These are phyloP conservation scores for Actinostola sp. DNA, from an alignment of 92 coral and sea anemone species.

Conservation along the genomic window DNA sequence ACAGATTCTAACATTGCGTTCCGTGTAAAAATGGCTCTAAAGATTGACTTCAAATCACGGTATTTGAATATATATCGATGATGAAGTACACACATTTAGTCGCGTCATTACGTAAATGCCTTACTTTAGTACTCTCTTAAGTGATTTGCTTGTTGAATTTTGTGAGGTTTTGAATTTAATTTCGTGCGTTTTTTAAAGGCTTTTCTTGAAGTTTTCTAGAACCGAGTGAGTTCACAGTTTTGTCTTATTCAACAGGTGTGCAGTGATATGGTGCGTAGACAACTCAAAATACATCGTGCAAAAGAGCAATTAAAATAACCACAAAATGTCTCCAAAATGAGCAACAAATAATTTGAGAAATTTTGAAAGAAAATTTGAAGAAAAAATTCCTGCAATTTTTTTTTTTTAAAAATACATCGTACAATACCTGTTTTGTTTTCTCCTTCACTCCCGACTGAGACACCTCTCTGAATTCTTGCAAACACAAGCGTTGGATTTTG, in stretches of 20 bases:
- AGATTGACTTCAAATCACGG: no score
- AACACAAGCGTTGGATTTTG: constrained; percentile 48
- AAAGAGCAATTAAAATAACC: constrained; percentile 1
- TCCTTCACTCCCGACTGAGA: neutral
- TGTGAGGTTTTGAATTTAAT: neutral
- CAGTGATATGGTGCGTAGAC: neutral
- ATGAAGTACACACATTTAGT: no score
- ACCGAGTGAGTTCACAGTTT: no score
- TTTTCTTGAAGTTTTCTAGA: neutral
- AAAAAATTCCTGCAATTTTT: neutral
- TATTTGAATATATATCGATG: no score
- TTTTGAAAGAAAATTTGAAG: neutral
- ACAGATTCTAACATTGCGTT: no score
- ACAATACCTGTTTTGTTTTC: constrained; percentile 27
- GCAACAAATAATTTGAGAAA: neutral
- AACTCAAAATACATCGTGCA: neutral
- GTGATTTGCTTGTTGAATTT: no score
- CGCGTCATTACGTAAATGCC: no score
- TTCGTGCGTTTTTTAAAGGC: neutral
- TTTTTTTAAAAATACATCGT: neutral
- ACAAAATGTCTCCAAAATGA: neutral
- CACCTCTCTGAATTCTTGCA: constrained; percentile 47
- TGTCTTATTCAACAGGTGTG: neutral
- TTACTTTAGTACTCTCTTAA: no score
- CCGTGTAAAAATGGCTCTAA: no score